A percentile compares a stretch with the other conserved stretches of the same genome.
Evolutionary conservation across 2,113 vertebrate species (phyloP).

Genomic region (Herpailurus yagouaroundi): DNA sequence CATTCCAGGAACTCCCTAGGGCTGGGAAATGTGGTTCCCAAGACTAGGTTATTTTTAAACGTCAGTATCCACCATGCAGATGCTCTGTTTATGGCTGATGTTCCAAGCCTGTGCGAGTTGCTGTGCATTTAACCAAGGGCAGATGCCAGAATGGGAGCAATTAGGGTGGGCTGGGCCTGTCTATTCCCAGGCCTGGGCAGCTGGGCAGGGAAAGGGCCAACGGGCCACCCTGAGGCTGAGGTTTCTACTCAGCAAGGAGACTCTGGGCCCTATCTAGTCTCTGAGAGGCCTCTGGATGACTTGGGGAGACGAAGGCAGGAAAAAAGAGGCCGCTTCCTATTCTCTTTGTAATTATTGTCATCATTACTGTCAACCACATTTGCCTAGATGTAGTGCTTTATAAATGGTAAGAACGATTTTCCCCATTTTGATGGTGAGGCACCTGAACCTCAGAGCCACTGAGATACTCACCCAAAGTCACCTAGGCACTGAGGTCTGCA

Average conservation of each 20-base stretch:
- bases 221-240: conserved; percentile 22
- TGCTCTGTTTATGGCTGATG: conserved; percentile 68
- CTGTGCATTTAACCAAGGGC: conserved; percentile 68
- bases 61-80: conserved; percentile 64
- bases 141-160: conserved; percentile 63
- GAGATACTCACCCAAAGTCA: not conserved
- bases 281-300: not conserved
- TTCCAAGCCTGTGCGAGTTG: conserved; percentile 51
- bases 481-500: not conserved
- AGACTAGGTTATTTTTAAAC: conserved; percentile 76
- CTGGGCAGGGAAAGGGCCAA: not conserved
- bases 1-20: conserved; percentile 69
- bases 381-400: not conserved
- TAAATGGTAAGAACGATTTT: not conserved
- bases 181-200: conserved; percentile 56
- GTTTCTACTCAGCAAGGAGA: not conserved
- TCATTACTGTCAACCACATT: not conserved
- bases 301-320: not conserved
- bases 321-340: not conserved
- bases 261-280: not conserved
- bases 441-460: not conserved
- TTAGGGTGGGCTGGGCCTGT: conserved; percentile 46
- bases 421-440: conserved; percentile 2
- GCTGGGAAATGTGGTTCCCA: conserved; percentile 74
- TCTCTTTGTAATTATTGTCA: not conserved